Evolutionary conservation across 2,797 vertebrate species (phyloP), one percentile per base, ranked within the genome.

Genomic region (Chelon labrosus): DNA sequence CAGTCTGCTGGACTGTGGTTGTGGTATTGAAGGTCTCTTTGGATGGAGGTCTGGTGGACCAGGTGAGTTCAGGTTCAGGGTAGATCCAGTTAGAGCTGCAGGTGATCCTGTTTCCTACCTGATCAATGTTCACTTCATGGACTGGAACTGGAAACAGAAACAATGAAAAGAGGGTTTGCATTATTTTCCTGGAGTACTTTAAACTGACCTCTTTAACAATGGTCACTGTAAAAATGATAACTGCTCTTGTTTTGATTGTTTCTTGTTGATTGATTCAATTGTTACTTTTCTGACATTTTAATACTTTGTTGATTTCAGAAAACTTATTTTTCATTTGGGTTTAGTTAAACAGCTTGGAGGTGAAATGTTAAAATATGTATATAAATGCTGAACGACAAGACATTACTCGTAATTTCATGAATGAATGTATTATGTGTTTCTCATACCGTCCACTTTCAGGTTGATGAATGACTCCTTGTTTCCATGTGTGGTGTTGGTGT

Each of bases 401-500:
- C 10, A 22, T 10, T 4, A 51, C 12, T 4, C 20, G 13, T 44
- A 16, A 16, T 44, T 44, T 44, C 41, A 41, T 44, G 41, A 2
- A 14, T 44, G 1, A 16, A 22, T 61, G 12, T 31, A 2, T 35
- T 22, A 17, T 25, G 39, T 20, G 25, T 55, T 7, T 5, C 19
- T 65, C 85, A 83, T 38, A 96, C 93, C 94, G 82, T 67, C 64
- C 20, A 96, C 10, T 0, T 0, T 56, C 1, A 95, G 73, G 0
- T 0, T 5, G 12, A 93, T 70, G 2, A 19, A 65, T 0, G 4
- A 19, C 64, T 58, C 42, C 2, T 22, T 14, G 3, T 42, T 17
- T 20, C 0, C 1, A 11, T 0, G 1, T 0, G 0, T 0, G 63
- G 84, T 93, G 74, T 85, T 90, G 25, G 79, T 76, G 0, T 92